Evolutionary conservation across 2,797 vertebrate genomes (phyloP).

Genomic region (Garrulus glandarius): DNA sequence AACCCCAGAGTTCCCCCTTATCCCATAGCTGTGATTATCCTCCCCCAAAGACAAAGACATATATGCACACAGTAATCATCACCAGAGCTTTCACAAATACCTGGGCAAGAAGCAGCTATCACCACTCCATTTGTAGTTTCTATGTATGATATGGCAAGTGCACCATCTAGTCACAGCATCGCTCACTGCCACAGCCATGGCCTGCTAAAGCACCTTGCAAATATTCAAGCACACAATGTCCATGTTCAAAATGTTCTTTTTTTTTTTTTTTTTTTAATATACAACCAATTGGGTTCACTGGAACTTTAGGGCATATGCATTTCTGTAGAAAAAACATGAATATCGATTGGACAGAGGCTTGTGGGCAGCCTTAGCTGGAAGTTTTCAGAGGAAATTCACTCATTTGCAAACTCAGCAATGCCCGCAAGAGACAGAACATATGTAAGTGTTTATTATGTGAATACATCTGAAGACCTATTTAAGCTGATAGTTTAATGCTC

Average conservation of each 20-base stretch:
- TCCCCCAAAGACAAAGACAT: background rate
- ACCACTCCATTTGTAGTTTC: background rate
- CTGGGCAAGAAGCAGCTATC: background rate
- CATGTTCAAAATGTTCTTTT: background rate
- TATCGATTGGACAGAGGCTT: background rate
- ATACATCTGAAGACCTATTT: slow-evolving; percentile 36
- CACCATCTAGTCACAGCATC: slow-evolving; percentile 37
- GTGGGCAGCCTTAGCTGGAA: slow-evolving; percentile 13
- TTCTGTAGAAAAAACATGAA: background rate
- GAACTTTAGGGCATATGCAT: background rate
- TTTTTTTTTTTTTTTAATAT: background rate
- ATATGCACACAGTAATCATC: background rate
- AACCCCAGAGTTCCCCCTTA: background rate
- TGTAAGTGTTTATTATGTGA: slow-evolving; percentile 25
- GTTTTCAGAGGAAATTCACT: slow-evolving; percentile 7
- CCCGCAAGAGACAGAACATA: background rate
- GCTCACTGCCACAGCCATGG: background rate
- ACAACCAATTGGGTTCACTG: background rate
- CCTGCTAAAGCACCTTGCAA: background rate
- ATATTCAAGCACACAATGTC: background rate
- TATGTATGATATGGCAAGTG: slow-evolving; percentile 26
- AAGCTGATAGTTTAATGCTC: slow-evolving; percentile 26
- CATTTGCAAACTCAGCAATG: slow-evolving; percentile 30
- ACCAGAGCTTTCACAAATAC: background rate
- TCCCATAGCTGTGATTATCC: background rate